A percentile compares a stretch with the other conserved stretches of the same genome.
These are phyloP conservation scores for Dusona sp. DNA, from an alignment of 2,888 invertebrate species.

Conservation along the genomic window DNA sequence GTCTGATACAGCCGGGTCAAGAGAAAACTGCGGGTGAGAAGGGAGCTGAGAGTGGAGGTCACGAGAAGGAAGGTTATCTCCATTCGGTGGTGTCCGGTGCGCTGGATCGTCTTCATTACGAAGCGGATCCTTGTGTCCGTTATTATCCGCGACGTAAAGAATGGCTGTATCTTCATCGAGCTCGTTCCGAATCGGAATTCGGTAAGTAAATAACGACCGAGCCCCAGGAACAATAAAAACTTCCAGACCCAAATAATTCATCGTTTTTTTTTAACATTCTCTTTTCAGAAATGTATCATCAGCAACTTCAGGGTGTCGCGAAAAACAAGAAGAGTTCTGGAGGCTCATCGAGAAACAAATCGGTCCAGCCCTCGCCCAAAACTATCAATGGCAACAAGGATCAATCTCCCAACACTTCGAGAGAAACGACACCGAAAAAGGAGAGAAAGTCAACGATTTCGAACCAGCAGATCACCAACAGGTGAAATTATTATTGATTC, in stretches of 20 bases:
- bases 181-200: constrained; percentile 88
- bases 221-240: not conserved
- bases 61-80: constrained; percentile 88
- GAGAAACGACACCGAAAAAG: constrained; percentile 82
- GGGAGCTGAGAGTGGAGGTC: constrained; percentile 66
- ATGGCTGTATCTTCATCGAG: constrained; percentile 97
- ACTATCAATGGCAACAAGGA: constrained; percentile 85
- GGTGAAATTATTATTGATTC: constrained; percentile 69
- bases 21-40: constrained; percentile 82
- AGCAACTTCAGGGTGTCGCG: constrained; percentile 88
- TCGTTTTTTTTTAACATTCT: not conserved
- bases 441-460: constrained; percentile 76
- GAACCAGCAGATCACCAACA: constrained; percentile 75
- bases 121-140: constrained; percentile 96
- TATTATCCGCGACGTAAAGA: constrained; percentile 96
- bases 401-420: constrained; percentile 85
- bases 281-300: constrained; percentile 88
- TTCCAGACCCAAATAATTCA: not conserved
- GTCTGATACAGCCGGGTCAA: constrained; percentile 59
- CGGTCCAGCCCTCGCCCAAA: constrained; percentile 76
- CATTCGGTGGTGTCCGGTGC: constrained; percentile 96
- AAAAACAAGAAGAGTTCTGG: constrained; percentile 86
- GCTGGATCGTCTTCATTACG: constrained; percentile 94
- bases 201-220: constrained; percentile 83
- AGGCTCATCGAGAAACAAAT: constrained; percentile 80